phyloP scores from a whole-genome alignment of 2,797 vertebrate genomes.

The Oryzias dopingdopingensis region DNA sequence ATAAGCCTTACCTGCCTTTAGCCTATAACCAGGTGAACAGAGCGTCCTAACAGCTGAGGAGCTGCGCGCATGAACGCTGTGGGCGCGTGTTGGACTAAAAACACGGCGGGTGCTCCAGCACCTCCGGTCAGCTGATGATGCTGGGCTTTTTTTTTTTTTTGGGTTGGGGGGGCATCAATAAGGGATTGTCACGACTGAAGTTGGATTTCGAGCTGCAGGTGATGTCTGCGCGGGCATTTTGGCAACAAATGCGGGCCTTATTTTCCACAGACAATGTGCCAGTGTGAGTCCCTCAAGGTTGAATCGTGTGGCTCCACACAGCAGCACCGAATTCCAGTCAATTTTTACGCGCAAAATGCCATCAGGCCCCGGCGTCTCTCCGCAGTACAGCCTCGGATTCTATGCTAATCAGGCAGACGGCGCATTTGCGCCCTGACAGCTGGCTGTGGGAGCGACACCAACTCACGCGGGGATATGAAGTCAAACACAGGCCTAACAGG shows the following conservation, averaged over 20 bases:
- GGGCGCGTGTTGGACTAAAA: slow-evolving; percentile 7
- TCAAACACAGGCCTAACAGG: slow-evolving; percentile 28
- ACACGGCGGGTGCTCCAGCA: slow-evolving; percentile 36
- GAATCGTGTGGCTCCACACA: slow-evolving; percentile 35
- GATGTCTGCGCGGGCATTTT: slow-evolving; percentile 4
- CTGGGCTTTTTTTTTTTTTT: slow-evolving; percentile 62
- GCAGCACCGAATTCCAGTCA: slow-evolving; percentile 26
- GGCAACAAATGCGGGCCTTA: slow-evolving; percentile 29
- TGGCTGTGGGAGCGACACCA: slow-evolving; percentile 18
- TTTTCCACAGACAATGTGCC: slow-evolving; percentile 1
- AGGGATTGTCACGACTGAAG: slow-evolving; percentile 64
- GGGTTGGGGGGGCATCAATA: slow-evolving; percentile 60
- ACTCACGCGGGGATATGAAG: slow-evolving; percentile 24
- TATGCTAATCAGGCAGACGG: slow-evolving; percentile 38
- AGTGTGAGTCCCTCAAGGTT: slow-evolving; percentile 58
- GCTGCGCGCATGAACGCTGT: too few relatives aligned
- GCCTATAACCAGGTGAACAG: too few relatives aligned
- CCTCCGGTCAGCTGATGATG: slow-evolving; percentile 67
- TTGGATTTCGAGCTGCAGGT: slow-evolving; percentile 28
- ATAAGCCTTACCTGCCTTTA: too few relatives aligned
- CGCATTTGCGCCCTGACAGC: slow-evolving; percentile 46
- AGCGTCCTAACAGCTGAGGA: neutral
- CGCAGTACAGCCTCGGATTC: slow-evolving; percentile 38
- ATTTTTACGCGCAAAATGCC: slow-evolving; percentile 39
- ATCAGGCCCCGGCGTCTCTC: slow-evolving; percentile 37